Conservation (phyloP, 2,797 vertebrate species). For the Paratrypauchen microcephalus region DNA sequence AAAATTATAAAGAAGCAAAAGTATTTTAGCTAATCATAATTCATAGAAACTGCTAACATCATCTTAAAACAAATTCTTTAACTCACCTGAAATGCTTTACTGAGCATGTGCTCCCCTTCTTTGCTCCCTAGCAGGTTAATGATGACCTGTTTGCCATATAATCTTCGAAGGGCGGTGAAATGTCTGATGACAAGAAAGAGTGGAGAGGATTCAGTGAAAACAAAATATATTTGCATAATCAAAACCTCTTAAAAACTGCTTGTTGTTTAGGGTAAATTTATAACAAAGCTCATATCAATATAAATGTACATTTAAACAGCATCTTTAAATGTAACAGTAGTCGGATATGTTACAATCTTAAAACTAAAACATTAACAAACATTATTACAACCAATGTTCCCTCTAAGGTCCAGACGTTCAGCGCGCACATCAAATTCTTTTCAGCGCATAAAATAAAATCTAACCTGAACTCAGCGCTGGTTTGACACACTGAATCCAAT, state of each 20-base stretch:
- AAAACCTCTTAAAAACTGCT: neutral
- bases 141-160: conserved; percentile 96
- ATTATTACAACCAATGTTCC: no score
- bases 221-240: neutral
- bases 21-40: conserved; percentile 7
- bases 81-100: conserved; percentile 96
- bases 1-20: neutral
- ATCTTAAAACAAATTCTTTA: neutral
- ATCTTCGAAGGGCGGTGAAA: conserved; percentile 88
- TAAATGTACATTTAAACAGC: neutral
- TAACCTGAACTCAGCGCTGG: no score
- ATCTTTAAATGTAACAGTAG: neutral
- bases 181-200: conserved; percentile 77
- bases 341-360: neutral
- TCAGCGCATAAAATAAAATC: no score
- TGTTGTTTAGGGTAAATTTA: neutral
- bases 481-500: no score
- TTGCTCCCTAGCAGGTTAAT: conserved; percentile 96
- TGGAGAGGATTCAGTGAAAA: conserved; percentile 10
- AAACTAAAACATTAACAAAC: neutral
- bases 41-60: no score
- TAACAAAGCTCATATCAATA: neutral
- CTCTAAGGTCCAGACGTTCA: no score
- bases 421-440: no score
- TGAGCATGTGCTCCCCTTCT: conserved; percentile 98